These are phyloP conservation scores for Platyscapa corneri DNA, from an alignment of 1,140 invertebrate genomes.

Conservation along the genomic window DNA sequence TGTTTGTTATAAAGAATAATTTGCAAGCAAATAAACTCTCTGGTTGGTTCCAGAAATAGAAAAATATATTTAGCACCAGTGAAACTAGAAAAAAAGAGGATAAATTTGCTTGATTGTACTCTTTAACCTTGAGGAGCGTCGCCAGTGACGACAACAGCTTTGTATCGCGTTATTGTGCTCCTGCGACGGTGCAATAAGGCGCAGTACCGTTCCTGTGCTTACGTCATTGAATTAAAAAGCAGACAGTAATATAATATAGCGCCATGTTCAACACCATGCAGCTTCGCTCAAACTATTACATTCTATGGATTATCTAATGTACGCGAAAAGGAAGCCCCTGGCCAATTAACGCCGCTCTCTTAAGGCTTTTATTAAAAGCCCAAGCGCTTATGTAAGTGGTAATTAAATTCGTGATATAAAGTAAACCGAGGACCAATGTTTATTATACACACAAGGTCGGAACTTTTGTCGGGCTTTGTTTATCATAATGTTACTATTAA, in stretches of 20 bases:
- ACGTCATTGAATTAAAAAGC: constrained; percentile 26
- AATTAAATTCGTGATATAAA: constrained; percentile 13
- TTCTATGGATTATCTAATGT: background rate
- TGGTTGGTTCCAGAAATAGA: background rate
- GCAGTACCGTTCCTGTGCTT: background rate
- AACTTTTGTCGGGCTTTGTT: constrained; percentile 10
- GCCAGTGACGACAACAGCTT: background rate
- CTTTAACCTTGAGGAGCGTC: constrained; percentile 27
- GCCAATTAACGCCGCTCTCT: background rate
- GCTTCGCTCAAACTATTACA: background rate
- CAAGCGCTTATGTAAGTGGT: constrained; percentile 18
- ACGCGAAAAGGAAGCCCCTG: background rate
- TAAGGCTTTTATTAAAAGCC: background rate
- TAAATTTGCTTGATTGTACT: constrained; percentile 41
- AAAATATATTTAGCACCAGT: no score
- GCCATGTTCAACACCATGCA: background rate
- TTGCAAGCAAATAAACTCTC: no score
- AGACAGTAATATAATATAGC: background rate
- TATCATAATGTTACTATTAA: constrained; percentile 27
- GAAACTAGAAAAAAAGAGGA: no score
- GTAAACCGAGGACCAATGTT: background rate
- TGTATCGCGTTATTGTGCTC: background rate
- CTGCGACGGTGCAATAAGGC: background rate
- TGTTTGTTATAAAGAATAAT: no score
- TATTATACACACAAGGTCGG: background rate